A percentile compares a stretch with the other conserved stretches of the same genome.
These are phyloP conservation scores for Asteroscopus sphinx DNA, from an alignment of 2,888 invertebrate genomes.

Conservation along the genomic window DNA sequence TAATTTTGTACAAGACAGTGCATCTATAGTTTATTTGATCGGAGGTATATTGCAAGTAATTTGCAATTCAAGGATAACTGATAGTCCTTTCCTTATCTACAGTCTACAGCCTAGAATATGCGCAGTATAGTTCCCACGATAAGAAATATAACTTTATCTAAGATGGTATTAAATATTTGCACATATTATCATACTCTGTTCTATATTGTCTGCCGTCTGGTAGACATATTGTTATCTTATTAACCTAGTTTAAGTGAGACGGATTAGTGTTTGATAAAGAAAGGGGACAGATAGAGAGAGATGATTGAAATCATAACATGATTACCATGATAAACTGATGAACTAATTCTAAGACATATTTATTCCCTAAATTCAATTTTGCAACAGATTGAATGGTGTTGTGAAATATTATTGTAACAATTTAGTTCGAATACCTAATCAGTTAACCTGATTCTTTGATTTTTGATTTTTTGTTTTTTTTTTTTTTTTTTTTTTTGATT, in stretches of 20 bases:
- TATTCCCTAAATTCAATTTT: no score
- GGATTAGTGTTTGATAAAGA: slow-evolving; percentile 36
- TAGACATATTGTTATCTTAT: slow-evolving; percentile 39
- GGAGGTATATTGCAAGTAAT: background rate
- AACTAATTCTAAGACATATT: no score
- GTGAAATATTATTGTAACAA: no score
- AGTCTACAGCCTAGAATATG: background rate
- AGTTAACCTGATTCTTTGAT: no score
- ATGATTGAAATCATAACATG: slow-evolving; percentile 23
- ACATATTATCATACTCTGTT: slow-evolving; percentile 33
- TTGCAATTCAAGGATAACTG: background rate
- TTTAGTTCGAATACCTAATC: no score
- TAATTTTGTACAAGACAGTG: no score
- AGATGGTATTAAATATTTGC: slow-evolving; percentile 40
- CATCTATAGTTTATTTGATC: no score
- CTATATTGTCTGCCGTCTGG: slow-evolving; percentile 31
- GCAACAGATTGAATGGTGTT: no score
- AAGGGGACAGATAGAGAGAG: slow-evolving; percentile 13
- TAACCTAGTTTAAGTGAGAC: slow-evolving; percentile 46
- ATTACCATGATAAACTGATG: slow-evolving; percentile 9
- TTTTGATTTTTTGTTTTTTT: no score
- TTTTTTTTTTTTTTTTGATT: no score
- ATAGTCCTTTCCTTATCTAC: background rate
- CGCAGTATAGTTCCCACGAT: slow-evolving; percentile 48
- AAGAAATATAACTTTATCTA: slow-evolving; percentile 35